Percentiles rank a stretch among this genome's conserved stretches.
Conservation (phyloP, 2,797 vertebrate genomes). For the Hyperoplus immaculatus region DNA sequence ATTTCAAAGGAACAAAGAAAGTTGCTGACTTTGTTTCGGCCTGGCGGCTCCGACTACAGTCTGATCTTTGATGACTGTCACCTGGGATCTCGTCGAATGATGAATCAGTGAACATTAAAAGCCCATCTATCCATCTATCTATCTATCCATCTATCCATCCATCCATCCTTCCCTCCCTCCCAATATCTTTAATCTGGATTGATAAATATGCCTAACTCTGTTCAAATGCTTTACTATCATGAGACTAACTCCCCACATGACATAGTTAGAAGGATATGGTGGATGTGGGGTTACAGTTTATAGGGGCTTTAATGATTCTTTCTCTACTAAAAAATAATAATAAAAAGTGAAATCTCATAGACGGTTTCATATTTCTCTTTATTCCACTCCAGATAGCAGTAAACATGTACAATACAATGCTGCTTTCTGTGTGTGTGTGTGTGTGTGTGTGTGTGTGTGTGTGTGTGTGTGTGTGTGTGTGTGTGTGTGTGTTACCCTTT, state of each 20-base stretch:
- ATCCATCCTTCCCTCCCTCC: too few species aligned
- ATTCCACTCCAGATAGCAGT: not conserved
- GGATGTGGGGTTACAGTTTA: not conserved
- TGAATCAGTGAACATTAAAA: conserved; percentile 15
- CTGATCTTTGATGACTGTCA: conserved; percentile 70
- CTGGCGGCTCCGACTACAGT: conserved; percentile 65
- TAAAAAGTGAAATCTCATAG: too few species aligned
- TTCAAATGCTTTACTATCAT: too few species aligned
- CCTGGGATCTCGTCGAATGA: conserved; percentile 60
- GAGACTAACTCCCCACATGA: too few species aligned
- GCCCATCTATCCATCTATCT: too few species aligned
- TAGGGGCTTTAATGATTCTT: too few species aligned
- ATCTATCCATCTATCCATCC: too few species aligned
- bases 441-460: conserved; percentile 18
- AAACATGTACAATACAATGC: too few species aligned
- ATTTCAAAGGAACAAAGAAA: not conserved
- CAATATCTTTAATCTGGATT: too few species aligned
- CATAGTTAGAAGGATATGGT: too few species aligned
- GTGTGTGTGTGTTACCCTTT: conserved; percentile 30
- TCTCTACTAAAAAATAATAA: conserved; percentile 60
- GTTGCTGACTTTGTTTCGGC: conserved; percentile 61
- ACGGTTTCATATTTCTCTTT: too few species aligned
- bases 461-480: conserved; percentile 10
- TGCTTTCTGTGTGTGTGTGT: conserved; percentile 4
- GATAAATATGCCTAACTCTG: too few species aligned